Evolutionary conservation across 2,888 invertebrate genomes (phyloP).

Genomic region (Ligdia adustata): DNA sequence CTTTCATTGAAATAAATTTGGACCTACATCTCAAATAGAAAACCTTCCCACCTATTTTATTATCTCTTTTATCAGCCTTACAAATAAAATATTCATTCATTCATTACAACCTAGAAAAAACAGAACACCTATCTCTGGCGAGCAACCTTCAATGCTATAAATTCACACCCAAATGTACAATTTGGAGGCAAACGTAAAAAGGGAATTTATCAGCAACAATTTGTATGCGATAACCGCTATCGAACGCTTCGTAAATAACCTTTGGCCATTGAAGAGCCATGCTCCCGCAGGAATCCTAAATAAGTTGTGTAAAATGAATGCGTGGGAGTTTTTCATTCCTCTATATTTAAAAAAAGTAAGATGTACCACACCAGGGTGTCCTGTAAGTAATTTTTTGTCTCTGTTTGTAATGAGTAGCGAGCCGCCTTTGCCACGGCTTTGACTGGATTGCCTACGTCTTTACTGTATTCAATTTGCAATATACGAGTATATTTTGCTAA

Average conservation of each 20-base stretch:
- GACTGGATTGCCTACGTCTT: too few relatives aligned
- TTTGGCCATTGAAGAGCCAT: slow-evolving; percentile 21
- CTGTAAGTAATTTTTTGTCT: too few relatives aligned
- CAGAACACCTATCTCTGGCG: slow-evolving; percentile 19
- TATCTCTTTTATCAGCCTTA: slow-evolving; percentile 2
- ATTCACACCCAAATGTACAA: slow-evolving; percentile 27
- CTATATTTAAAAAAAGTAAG: too few relatives aligned
- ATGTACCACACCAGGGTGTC: too few relatives aligned
- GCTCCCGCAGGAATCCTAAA: slow-evolving; percentile 27
- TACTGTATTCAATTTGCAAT: too few relatives aligned
- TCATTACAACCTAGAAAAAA: slow-evolving; percentile 18
- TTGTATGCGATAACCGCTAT: slow-evolving; percentile 36
- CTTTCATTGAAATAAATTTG: neutral
- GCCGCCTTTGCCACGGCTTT: too few relatives aligned
- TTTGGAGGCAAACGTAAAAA: slow-evolving; percentile 29
- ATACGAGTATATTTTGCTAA: too few relatives aligned
- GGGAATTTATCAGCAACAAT: slow-evolving; percentile 31
- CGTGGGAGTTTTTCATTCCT: slow-evolving; percentile 17
- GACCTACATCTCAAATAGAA: neutral
- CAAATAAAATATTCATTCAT: slow-evolving; percentile 18
- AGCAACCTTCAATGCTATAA: slow-evolving; percentile 20
- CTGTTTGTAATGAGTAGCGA: too few relatives aligned
- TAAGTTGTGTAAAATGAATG: slow-evolving; percentile 26
- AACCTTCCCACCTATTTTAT: slow-evolving; percentile 2
- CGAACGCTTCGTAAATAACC: slow-evolving; percentile 33